These are phyloP conservation scores for Sylvia atricapilla DNA, from an alignment of 2,113 vertebrate species.

Conservation along the genomic window DNA sequence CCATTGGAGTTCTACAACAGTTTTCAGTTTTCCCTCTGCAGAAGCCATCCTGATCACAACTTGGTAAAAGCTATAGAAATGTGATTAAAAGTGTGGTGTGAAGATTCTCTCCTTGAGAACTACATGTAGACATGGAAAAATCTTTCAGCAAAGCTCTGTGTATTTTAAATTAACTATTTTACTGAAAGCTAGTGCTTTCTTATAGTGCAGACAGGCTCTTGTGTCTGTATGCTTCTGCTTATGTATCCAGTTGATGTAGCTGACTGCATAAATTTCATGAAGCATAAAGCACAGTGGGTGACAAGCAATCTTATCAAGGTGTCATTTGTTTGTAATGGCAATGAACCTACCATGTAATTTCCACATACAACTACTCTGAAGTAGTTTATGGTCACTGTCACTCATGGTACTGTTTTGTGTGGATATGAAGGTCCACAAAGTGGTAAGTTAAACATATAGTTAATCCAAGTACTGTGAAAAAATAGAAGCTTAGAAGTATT, in stretches of 20 bases:
- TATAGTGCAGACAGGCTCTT: not conserved
- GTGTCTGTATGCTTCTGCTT: slow-evolving; percentile 14
- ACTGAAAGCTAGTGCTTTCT: slow-evolving; percentile 10
- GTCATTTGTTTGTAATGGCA: not conserved
- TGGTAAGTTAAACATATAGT: not conserved
- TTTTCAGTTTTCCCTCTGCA: not conserved
- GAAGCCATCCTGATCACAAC: not conserved
- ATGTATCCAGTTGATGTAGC: slow-evolving; percentile 15
- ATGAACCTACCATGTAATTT: not conserved
- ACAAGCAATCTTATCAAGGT: not conserved
- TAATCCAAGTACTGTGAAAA: slow-evolving; percentile 11
- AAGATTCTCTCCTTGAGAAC: not conserved
- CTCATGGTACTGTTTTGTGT: slow-evolving; percentile 47
- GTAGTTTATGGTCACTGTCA: not conserved
- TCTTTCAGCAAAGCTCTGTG: slow-evolving; percentile 31
- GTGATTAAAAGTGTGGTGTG: not conserved
- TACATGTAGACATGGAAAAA: not conserved
- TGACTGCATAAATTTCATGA: slow-evolving; percentile 34
- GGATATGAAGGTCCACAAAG: slow-evolving; percentile 16
- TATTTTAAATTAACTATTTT: not conserved
- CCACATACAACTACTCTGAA: not conserved
- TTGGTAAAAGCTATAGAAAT: not conserved
- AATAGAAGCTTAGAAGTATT: slow-evolving; percentile 13
- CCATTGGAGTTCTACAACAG: not conserved
- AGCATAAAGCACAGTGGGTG: slow-evolving; percentile 35